Conservation (phyloP, 1,140 invertebrate species). For the Venturia canescens region DNA sequence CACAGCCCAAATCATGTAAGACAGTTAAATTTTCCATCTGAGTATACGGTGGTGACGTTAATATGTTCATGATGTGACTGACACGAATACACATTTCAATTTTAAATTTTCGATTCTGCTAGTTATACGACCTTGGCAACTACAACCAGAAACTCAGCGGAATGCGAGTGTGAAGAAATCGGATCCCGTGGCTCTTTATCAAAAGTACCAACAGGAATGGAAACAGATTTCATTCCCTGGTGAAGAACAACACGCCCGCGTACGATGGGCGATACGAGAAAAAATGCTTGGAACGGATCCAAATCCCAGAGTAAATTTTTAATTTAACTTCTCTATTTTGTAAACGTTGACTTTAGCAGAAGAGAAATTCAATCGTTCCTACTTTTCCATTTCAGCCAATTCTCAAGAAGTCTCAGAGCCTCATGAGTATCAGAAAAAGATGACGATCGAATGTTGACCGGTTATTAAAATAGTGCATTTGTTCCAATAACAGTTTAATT, state of each 20-base stretch:
- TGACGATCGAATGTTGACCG: conserved; percentile 43
- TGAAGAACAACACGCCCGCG: conserved; percentile 79
- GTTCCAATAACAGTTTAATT: background rate
- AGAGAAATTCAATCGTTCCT: conserved; percentile 26
- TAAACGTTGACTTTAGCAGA: background rate
- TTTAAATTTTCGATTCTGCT: too few species aligned
- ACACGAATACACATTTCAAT: too few species aligned
- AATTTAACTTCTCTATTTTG: background rate
- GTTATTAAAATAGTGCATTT: conserved; percentile 16
- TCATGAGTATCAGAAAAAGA: conserved; percentile 57
- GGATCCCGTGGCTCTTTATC: conserved; percentile 86
- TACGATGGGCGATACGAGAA: conserved; percentile 81
- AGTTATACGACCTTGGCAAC: conserved; percentile 77
- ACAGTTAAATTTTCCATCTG: background rate
- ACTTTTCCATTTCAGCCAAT: conserved; percentile 63
- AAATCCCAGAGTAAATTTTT: conserved; percentile 65
- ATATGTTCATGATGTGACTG: too few species aligned
- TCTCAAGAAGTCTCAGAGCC: conserved; percentile 58
- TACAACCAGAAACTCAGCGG: conserved; percentile 64
- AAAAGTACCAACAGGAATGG: conserved; percentile 86
- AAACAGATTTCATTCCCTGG: conserved; percentile 84
- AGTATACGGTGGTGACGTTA: background rate
- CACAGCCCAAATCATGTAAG: conserved; percentile 67
- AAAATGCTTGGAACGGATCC: conserved; percentile 77
- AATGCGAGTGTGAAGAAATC: conserved; percentile 71